phyloP scores from a whole-genome alignment of 2,888 invertebrate genomes.

The Invenusta paracnida region DNA sequence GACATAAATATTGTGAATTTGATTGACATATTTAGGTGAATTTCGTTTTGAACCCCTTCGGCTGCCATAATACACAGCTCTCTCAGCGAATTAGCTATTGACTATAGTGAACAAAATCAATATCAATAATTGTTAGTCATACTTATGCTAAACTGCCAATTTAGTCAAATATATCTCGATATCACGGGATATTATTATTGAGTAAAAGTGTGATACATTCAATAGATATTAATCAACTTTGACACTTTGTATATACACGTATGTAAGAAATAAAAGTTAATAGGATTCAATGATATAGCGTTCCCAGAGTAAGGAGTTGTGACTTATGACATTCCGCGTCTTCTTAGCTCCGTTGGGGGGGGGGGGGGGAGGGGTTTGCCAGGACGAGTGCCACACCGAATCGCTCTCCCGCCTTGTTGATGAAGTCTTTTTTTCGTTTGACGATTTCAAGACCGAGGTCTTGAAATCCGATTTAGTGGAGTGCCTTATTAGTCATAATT shows the following conservation, averaged over 20 bases:
- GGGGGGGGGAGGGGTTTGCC: background rate
- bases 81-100: too few relatives aligned
- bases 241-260: background rate
- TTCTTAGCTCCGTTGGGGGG: background rate
- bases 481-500: background rate
- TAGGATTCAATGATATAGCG: background rate
- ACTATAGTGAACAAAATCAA: too few relatives aligned
- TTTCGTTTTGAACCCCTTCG: too few relatives aligned
- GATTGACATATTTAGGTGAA: too few relatives aligned
- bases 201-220: background rate
- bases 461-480: background rate
- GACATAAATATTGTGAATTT: too few relatives aligned
- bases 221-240: background rate
- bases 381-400: background rate
- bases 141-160: too few relatives aligned
- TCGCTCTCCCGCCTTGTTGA: background rate
- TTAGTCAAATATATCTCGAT: too few relatives aligned
- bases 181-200: too few relatives aligned
- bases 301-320: conserved; percentile 4
- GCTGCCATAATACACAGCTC: too few relatives aligned
- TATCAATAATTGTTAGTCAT: too few relatives aligned
- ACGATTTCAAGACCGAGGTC: background rate
- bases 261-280: background rate
- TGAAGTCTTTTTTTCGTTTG: background rate
- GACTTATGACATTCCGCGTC: conserved; percentile 7